Percentiles rank a stretch among this genome's conserved stretches.
Evolutionary conservation across 64 coral and sea anemone species (phyloP).

Genomic region (Pachyseris speciosa): DNA sequence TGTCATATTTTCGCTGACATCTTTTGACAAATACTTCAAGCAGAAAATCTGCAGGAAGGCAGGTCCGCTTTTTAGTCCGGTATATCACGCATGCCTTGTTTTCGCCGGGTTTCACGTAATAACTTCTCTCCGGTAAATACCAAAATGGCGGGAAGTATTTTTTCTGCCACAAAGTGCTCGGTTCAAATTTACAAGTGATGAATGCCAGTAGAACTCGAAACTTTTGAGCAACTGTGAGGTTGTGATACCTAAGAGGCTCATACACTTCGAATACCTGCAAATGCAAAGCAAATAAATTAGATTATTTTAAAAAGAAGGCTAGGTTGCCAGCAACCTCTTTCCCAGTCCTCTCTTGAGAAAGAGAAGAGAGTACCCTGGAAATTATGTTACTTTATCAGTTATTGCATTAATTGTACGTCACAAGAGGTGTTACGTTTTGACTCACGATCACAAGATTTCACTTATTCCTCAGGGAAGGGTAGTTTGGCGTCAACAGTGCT

Average conservation of each 20-base stretch:
- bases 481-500: too few relatives aligned
- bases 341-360: too few relatives aligned
- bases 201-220: background rate
- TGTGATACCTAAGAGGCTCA: constrained; percentile 1
- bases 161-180: background rate
- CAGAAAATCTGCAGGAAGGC: background rate
- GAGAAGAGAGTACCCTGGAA: too few relatives aligned
- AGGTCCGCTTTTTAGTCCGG: background rate
- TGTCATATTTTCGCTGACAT: background rate
- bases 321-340: background rate
- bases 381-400: too few relatives aligned
- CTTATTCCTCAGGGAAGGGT: too few relatives aligned
- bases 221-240: background rate
- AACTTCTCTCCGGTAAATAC: background rate
- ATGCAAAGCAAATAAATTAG: background rate
- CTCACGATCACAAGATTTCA: too few relatives aligned
- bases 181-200: background rate
- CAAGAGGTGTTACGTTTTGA: too few relatives aligned
- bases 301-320: too few relatives aligned
- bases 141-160: constrained; percentile 32
- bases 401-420: too few relatives aligned
- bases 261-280: constrained; percentile 27
- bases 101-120: background rate
- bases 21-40: background rate
- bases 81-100: background rate